A percentile compares a stretch with the other conserved stretches of the same genome.
phyloP scores from a whole-genome alignment of 1,140 invertebrate species.

The Eumeta japonica region DNA sequence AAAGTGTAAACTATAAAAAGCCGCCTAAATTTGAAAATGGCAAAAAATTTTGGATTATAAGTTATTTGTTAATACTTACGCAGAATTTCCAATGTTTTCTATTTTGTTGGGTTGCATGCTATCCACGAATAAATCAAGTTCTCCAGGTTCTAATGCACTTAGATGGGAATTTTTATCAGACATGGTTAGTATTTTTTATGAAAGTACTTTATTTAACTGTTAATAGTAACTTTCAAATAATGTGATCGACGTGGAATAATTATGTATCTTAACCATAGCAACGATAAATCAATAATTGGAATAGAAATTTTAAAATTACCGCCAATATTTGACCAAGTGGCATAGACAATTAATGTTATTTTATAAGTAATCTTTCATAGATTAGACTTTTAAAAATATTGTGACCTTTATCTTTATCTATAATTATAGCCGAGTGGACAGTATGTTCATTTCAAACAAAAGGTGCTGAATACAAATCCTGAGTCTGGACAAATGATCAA shows the following conservation, averaged over 20 bases:
- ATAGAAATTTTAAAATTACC: slow-evolving; percentile 8
- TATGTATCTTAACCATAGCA: slow-evolving; percentile 20
- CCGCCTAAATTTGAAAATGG: too few species aligned
- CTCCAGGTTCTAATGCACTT: slow-evolving; percentile 39
- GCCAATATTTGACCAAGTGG: slow-evolving; percentile 4
- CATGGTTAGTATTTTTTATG: too few species aligned
- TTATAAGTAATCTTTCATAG: too few species aligned
- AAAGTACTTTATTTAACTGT: not conserved
- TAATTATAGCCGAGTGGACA: too few species aligned
- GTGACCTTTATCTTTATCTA: too few species aligned
- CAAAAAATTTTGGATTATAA: too few species aligned
- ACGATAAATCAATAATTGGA: slow-evolving; percentile 15
- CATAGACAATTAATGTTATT: too few species aligned
- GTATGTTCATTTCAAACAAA: too few species aligned
- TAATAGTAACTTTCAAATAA: not conserved
- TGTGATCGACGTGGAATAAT: not conserved
- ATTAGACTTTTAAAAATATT: too few species aligned
- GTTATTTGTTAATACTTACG: slow-evolving; percentile 27
- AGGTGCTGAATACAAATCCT: too few species aligned
- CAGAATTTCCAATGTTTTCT: slow-evolving; percentile 40
- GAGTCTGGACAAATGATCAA: too few species aligned
- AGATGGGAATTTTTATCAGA: slow-evolving; percentile 39
- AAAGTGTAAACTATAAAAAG: too few species aligned
- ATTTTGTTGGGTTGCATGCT: slow-evolving; percentile 41
- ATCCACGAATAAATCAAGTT: slow-evolving; percentile 46